Evolutionary conservation across 2,888 invertebrate genomes (phyloP).

Genomic region (Ametastegia equiseti): DNA sequence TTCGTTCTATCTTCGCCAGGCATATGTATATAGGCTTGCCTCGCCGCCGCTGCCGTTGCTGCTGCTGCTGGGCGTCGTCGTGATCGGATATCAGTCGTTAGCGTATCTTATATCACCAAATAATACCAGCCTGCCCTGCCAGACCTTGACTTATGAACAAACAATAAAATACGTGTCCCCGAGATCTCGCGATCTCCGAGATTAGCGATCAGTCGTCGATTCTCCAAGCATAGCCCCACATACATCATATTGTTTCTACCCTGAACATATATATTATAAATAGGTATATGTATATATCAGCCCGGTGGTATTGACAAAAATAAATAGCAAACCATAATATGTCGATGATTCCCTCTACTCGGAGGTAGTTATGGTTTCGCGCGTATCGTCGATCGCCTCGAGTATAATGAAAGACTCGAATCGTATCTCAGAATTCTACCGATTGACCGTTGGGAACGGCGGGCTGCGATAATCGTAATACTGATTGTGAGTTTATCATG

Average conservation of each 20-base stretch:
- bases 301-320: too few species aligned
- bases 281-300: background rate
- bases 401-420: background rate
- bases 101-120: constrained; percentile 35
- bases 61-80: background rate
- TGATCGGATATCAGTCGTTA: constrained; percentile 26
- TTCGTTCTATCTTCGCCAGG: background rate
- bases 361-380: too few species aligned
- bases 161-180: constrained; percentile 29
- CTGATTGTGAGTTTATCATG: constrained; percentile 37
- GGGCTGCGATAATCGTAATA: constrained; percentile 28
- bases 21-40: background rate
- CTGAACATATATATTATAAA: background rate
- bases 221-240: background rate
- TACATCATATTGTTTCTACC: too few species aligned
- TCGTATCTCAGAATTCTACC: background rate
- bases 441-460: constrained; percentile 8
- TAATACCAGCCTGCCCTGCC: constrained; percentile 15
- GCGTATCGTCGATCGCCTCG: too few species aligned
- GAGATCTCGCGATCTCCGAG: constrained; percentile 17
- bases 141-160: constrained; percentile 32
- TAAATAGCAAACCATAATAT: too few species aligned
- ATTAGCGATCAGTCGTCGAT: background rate
- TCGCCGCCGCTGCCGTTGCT: too few species aligned
- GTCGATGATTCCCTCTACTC: too few species aligned